These are phyloP conservation scores for Pyrrhosoma nymphula DNA, from an alignment of 2,888 invertebrate species.

Conservation along the genomic window DNA sequence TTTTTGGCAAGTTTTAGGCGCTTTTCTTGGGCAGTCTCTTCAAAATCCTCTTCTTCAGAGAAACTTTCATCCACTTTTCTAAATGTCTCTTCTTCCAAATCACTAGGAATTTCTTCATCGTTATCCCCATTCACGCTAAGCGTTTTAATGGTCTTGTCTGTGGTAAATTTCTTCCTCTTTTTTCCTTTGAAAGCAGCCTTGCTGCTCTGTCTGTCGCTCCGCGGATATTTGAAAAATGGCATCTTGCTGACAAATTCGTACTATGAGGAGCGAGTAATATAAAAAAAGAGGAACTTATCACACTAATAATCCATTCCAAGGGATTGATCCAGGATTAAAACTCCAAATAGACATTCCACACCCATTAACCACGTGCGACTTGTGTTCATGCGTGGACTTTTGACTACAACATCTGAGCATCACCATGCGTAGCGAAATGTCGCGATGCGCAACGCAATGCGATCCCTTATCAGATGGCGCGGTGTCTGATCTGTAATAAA, in stretches of 20 bases:
- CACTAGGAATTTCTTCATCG: constrained; percentile 77
- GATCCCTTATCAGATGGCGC: not conserved
- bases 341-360: not conserved
- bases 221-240: constrained; percentile 51
- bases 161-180: not conserved
- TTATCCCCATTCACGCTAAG: constrained; percentile 70
- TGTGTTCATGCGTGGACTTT: not conserved
- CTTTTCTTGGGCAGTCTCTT: constrained; percentile 94
- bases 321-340: not conserved
- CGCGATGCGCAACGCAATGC: not conserved
- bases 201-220: not conserved
- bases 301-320: not conserved
- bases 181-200: not conserved
- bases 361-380: not conserved
- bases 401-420: not conserved
- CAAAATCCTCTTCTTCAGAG: constrained; percentile 74
- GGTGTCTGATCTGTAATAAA: not conserved
- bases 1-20: constrained; percentile 93
- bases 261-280: not conserved
- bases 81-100: constrained; percentile 81
- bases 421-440: not conserved
- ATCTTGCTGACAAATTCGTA: not conserved
- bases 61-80: constrained; percentile 71
- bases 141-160: not conserved
- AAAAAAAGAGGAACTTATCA: not conserved